These are phyloP conservation scores for Leptinotarsa peninsularis DNA, from an alignment of 2,888 invertebrate genomes.

Conservation along the genomic window DNA sequence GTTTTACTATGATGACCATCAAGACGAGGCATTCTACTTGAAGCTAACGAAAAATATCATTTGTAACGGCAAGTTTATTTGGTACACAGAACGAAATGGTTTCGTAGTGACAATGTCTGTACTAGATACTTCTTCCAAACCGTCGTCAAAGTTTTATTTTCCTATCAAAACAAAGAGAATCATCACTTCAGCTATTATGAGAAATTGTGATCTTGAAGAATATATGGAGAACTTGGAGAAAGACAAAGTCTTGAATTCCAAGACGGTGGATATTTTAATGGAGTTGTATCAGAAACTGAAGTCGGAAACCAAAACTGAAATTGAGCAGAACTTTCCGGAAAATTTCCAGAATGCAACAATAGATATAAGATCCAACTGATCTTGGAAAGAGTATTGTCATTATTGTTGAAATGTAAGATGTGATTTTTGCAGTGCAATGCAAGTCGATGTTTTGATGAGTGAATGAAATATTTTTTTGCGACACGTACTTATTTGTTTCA, in stretches of 20 bases:
- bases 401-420: too few species aligned
- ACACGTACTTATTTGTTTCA: too few species aligned
- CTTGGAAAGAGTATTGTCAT: too few species aligned
- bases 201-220: constrained; percentile 29
- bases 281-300: background rate
- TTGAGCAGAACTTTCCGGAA: background rate
- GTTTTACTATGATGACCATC: constrained; percentile 3
- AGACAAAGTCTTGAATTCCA: constrained; percentile 3
- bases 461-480: too few species aligned
- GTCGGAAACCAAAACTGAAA: background rate
- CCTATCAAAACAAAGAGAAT: constrained; percentile 15
- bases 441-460: too few species aligned
- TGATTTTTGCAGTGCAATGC: too few species aligned
- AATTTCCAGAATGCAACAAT: background rate
- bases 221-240: constrained; percentile 3
- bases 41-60: background rate
- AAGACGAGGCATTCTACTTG: constrained; percentile 24
- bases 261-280: background rate
- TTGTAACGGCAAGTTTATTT: constrained; percentile 14
- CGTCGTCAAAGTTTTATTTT: background rate
- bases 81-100: constrained; percentile 23
- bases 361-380: background rate
- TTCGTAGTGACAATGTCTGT: constrained; percentile 7
- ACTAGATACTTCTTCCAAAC: background rate
- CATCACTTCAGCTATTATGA: constrained; percentile 25